Conservation (phyloP, 2,113 vertebrate species). For the Puffinus mauretanicus region DNA sequence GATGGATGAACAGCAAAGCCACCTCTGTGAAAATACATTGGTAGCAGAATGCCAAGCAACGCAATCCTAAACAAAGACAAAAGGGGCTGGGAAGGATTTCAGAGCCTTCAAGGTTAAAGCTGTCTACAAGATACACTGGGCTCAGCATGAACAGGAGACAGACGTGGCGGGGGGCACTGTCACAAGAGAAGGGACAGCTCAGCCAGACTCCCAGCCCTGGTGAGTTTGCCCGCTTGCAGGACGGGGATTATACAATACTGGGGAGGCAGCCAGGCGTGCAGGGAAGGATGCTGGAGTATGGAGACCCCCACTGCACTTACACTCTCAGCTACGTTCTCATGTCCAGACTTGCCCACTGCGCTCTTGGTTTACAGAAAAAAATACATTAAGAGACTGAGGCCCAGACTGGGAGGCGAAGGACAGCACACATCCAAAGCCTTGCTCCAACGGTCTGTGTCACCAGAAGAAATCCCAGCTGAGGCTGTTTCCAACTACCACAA, state of each 20-base stretch:
- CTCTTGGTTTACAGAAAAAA: conserved; percentile 2
- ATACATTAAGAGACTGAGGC: background rate
- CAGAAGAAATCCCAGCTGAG: background rate
- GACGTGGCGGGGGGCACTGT: background rate
- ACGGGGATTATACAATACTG: background rate
- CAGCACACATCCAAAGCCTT: background rate
- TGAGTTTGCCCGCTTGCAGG: background rate
- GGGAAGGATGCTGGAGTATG: background rate
- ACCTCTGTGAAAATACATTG: background rate
- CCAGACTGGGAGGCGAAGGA: background rate
- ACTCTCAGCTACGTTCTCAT: background rate
- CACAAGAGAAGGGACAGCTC: background rate
- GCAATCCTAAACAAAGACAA: background rate
- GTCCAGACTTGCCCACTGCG: conserved; percentile 13
- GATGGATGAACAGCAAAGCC: conserved; percentile 55
- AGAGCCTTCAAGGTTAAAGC: conserved; percentile 30
- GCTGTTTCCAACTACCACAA: background rate
- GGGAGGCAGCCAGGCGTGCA: background rate
- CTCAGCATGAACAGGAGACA: background rate
- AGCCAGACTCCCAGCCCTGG: background rate
- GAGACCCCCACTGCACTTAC: background rate
- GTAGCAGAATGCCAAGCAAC: conserved; percentile 20
- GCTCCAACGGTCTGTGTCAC: background rate
- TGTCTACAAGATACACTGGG: background rate
- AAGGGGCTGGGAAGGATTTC: conserved; percentile 10